Evolutionary conservation across 2,113 vertebrate genomes (phyloP), one percentile per base, ranked within the genome.

Genomic region (Trichechus manatus): DNA sequence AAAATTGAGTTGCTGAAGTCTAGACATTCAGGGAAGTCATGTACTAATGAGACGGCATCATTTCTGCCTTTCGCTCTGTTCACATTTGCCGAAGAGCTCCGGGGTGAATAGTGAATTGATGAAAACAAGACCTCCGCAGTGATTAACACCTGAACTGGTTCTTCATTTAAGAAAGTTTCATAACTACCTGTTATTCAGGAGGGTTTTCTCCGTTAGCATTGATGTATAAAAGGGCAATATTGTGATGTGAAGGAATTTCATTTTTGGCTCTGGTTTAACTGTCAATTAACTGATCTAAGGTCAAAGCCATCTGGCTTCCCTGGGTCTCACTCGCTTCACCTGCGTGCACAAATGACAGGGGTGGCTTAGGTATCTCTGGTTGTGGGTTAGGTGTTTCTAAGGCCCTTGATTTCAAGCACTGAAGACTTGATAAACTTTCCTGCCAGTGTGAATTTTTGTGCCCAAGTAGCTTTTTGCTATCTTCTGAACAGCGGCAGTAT

Each of bases 21-120:
- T 13, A 83, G 31, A 44, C 33, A 11, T 66, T 80, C 50, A 61
- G 75, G 86, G 33, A 85, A 94, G 50, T 84, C 36, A n/a, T 36
- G 33, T 20, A 39, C 11, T 77, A 92, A 87, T n/a, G 77, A 87
- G 22, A 66, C 13, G 19, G 53, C 17, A 59, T 77, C 27, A n/a
- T 72, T 84, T 89, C 64, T 83, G 25, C 2, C 0, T 89, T 94
- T 94, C 36, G 66, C 3, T 90, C 56, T 86, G 42, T 88, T 93
- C 39, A 42, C 13, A 22, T 94, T 96, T 93, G 29, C 50, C 88
- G 19, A 82, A 95, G 59, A 84, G 27, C 53, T 36, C 87, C 53
- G 25, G 56, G 14, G 33, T 11, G 86, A 80, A 39, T 15, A 68
- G 85, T 85, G 13, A 89, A 39, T 50, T 36, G 74, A 93, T 63